Conservation (phyloP, 1,140 invertebrate species). For the Drosophila lacteicornis region DNA sequence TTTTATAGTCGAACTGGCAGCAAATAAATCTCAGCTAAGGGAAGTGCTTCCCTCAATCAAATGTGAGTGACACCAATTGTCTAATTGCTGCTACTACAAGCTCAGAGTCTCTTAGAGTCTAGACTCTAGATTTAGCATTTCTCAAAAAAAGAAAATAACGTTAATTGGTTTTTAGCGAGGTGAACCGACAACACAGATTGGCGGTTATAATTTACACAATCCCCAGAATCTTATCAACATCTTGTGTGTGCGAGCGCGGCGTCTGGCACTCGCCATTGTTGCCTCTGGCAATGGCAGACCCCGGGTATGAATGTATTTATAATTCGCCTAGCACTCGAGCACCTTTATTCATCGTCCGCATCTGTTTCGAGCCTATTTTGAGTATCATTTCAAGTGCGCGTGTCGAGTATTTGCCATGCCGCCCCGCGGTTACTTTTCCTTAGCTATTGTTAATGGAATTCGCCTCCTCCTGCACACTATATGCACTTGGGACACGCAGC, state of each 20-base stretch:
- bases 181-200: background rate
- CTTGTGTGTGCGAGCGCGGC: background rate
- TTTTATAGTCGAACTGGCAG: background rate
- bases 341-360: slow-evolving; percentile 19
- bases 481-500: slow-evolving; percentile 34
- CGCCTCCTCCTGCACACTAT: slow-evolving; percentile 3
- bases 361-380: slow-evolving; percentile 31
- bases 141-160: background rate
- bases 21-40: slow-evolving; percentile 1
- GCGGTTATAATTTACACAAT: slow-evolving; percentile 11
- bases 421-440: background rate
- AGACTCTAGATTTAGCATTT: slow-evolving; percentile 11
- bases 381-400: slow-evolving; percentile 27
- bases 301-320: slow-evolving; percentile 23
- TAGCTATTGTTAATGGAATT: slow-evolving; percentile 9
- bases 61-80: slow-evolving; percentile 24
- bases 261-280: slow-evolving; percentile 14
- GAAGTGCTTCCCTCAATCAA: background rate
- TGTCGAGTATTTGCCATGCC: slow-evolving; percentile 15
- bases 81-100: slow-evolving; percentile 14
- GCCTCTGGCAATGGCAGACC: background rate
- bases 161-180: slow-evolving; percentile 30
- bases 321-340: slow-evolving; percentile 28
- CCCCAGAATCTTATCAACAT: slow-evolving; percentile 23
- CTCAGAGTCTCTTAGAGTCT: background rate